phyloP scores from a whole-genome alignment of 2,113 vertebrate genomes.

The Polypterus bichir region DNA sequence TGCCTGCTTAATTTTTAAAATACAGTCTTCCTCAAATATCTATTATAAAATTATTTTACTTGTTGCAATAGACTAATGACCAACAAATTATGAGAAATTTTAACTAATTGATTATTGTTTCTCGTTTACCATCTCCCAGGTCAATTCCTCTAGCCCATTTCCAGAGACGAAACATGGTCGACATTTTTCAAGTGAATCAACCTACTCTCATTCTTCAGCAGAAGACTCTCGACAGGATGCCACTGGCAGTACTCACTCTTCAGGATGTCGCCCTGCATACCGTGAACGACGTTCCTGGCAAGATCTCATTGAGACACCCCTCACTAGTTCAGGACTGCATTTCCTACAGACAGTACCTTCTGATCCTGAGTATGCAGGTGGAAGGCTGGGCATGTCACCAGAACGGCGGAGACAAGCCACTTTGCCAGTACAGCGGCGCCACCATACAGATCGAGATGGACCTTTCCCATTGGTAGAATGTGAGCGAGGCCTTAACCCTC shows the following conservation, averaged over 20 bases:
- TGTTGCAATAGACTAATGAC: too few species aligned
- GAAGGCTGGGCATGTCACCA: conserved; percentile 48
- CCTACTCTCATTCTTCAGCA: conserved; percentile 66
- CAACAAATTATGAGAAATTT: too few species aligned
- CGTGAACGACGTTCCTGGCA: conserved; percentile 70
- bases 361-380: conserved; percentile 35
- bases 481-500: conserved; percentile 49
- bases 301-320: conserved; percentile 67
- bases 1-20: too few species aligned
- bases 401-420: conserved; percentile 67
- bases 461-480: conserved; percentile 69
- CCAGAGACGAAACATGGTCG: conserved; percentile 64
- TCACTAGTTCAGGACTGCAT: conserved; percentile 71
- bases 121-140: conserved; percentile 35
- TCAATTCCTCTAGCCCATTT: conserved; percentile 74
- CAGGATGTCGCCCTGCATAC: conserved; percentile 57
- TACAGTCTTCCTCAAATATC: too few species aligned
- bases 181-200: conserved; percentile 74
- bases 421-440: conserved; percentile 52
- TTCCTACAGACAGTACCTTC: conserved; percentile 70
- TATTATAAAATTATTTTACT: too few species aligned
- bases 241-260: conserved; percentile 47
- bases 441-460: conserved; percentile 64
- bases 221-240: conserved; percentile 52
- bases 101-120: too few species aligned